Conservation (phyloP, 2,888 invertebrate species). For the Fragum whitleyi region DNA sequence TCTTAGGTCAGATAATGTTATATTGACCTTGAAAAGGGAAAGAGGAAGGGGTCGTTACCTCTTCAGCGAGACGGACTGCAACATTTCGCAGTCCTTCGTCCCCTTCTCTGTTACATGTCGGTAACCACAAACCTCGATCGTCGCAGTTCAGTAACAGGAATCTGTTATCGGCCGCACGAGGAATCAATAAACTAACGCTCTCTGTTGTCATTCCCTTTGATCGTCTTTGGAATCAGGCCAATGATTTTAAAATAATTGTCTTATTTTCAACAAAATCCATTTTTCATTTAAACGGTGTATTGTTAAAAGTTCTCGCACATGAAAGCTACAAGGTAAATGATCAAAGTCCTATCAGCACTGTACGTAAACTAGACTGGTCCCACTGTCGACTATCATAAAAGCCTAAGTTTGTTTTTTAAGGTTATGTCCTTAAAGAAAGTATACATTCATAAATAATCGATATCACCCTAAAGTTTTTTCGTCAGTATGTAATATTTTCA, state of each 20-base stretch:
- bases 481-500: too few relatives aligned
- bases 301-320: neutral
- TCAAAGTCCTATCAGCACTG: too few relatives aligned
- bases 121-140: conserved; percentile 82
- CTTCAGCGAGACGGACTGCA: conserved; percentile 76
- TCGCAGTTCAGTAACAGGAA: conserved; percentile 74
- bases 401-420: too few relatives aligned
- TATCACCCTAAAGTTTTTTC: too few relatives aligned
- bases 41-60: too few relatives aligned
- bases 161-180: conserved; percentile 66
- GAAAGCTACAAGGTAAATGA: too few relatives aligned
- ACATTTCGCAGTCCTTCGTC: conserved; percentile 74
- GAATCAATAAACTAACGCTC: conserved; percentile 78
- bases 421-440: too few relatives aligned
- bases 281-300: neutral
- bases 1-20: too few relatives aligned
- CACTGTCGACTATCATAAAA: too few relatives aligned
- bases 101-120: conserved; percentile 72
- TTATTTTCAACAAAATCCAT: neutral
- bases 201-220: conserved; percentile 60
- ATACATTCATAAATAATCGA: too few relatives aligned
- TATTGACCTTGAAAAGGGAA: too few relatives aligned
- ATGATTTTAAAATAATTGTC: neutral
- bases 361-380: too few relatives aligned
- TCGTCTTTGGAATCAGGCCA: neutral